Evolutionary conservation across 2,888 invertebrate species (phyloP), one percentile per base, ranked within the genome.

Genomic region (Cloeon dipterum): DNA sequence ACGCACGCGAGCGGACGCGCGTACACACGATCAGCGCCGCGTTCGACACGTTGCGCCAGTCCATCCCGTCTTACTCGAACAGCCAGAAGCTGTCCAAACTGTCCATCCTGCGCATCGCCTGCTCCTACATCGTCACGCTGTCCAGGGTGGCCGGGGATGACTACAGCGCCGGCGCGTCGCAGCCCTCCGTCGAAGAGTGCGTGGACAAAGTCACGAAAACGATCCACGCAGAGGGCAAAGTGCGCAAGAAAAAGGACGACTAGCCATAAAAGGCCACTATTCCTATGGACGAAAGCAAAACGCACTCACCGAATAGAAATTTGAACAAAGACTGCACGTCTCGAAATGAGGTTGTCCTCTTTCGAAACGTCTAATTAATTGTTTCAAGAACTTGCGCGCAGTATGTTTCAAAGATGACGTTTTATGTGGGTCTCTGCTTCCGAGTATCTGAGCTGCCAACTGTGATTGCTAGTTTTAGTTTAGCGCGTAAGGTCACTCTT

Each of bases 21-120:
- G 91, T 93, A 1, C 91, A 93, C 55, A 91, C 91, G 1, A 93
- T 93, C 45, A 88, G 88, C 50, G 89, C 89, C 0, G 91, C 91
- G 1, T 93, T 91, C 53, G 91, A 93, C 45, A 85, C 81, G 1
- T 60, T 93, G 8, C 65, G 91, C 32, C 63, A 66, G 41, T 66
- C 86, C 1, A 77, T 93, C 32, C 91, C 91, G 3, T 73, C 89
- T 0, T 91, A 88, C 54, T 86, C 88, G 29, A 78, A 86, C 53
- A 82, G 85, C 52, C 89, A 89, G 57, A 89, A 91, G 57, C 66
- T 93, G 18, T 88, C 88, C 1, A 93, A 93, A 52, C 58, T 93
- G 36, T 88, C 89, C 2, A 88, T 93, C 13, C 56, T 93, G 42
- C 69, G 88, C 58, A 86, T 91, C 53, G 89, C 91, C 3, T 86